Base-by-base conservation (phyloP, 2,113 vertebrate genomes). In the Sebastes fasciatus region DNA sequence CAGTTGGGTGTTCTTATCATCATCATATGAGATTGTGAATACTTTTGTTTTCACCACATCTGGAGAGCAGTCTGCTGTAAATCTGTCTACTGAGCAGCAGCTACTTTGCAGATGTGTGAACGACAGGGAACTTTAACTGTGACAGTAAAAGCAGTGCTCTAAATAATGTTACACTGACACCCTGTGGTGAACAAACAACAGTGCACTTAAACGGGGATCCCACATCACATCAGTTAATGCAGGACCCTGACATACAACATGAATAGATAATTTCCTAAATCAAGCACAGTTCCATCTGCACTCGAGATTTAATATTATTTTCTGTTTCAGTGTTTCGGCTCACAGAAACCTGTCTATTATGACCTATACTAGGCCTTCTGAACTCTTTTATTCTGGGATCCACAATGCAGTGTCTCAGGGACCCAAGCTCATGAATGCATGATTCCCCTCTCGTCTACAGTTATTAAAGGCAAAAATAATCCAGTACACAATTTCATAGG, bases 131-230 rank as follows among this genome's bases (percentile, higher is more conserved):
- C 34, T 34, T 34, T 34, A 34, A 34, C 34, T 34, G 34, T 7
- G 23, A 49, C 72, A 51, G 43, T 21, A 14, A 12, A 26, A 43
- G 57, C 42, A 16, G 17, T 19, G 62, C 12, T 7, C 14, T 42
- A 3, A 34, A 14, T 76, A 2, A 6, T 76, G 23, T 58, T 51
- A 66, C 19, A 70, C 51, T 66, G 77, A 84, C 88, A 81, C 63
- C 90, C 49, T 70, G 77, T 91, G 88, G 74, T 67, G 14, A 69
- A 23, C 54, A 2, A 8, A 17, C 9, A 48, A 6, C 49, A 66
- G 49, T 55, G 49, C 67, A 68, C n/a, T 6, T 10, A 10, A 34
- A 6, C 11, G 49, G 34, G 16, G 16, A 49, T 3, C n/a, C 12
- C 23, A n/a, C 7, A 45, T 23, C 0, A 5, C 14, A 26, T 9